Evolutionary conservation across 2,797 vertebrate species (phyloP).

Genomic region (Avahi laniger): DNA sequence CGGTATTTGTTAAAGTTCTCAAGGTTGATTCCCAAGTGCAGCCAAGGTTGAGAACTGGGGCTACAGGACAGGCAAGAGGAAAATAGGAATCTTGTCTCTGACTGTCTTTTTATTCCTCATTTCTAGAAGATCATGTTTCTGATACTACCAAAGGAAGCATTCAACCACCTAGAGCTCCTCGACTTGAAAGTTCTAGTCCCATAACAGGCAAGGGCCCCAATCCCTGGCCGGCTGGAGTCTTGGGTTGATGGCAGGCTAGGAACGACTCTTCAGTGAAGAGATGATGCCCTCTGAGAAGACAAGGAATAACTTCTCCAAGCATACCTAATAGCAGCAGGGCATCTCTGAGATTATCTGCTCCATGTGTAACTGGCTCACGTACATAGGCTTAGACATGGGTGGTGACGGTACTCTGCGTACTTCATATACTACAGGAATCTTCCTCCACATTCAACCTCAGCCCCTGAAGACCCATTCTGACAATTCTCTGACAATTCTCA

Average conservation of each 20-base stretch:
- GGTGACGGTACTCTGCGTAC: accelerated
- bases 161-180: not conserved
- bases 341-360: not conserved
- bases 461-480: not conserved
- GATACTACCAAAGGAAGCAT: not conserved
- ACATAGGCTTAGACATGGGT: not conserved
- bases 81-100: not conserved
- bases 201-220: not conserved
- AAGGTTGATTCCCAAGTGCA: not conserved
- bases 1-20: not conserved
- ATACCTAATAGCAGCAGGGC: not conserved
- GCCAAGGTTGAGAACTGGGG: not conserved
- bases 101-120: not conserved
- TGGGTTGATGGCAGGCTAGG: not conserved
- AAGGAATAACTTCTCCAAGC: not conserved
- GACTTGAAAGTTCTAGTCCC: not conserved
- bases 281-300: not conserved
- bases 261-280: not conserved
- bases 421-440: not conserved
- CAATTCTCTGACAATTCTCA: not conserved
- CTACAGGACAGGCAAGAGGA: not conserved
- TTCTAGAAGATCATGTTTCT: not conserved
- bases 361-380: not conserved
- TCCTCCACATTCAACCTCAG: not conserved
- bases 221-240: not conserved